Conservation (phyloP, 2,797 vertebrate species). For the Danio aesculapii region DNA sequence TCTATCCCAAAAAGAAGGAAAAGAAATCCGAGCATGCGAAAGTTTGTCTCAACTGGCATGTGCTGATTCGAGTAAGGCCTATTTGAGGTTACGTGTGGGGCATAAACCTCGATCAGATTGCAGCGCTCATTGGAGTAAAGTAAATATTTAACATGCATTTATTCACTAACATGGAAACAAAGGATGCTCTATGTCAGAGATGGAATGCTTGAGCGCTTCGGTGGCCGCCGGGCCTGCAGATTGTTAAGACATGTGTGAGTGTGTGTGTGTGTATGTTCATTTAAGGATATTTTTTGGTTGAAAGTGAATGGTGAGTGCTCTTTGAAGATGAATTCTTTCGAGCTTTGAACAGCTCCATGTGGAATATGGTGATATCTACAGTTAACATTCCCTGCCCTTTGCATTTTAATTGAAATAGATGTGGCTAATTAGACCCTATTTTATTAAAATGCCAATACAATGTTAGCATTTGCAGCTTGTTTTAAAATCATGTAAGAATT, state of each 20-base stretch:
- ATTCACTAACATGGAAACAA: slow-evolving; percentile 72
- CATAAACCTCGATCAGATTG: slow-evolving; percentile 56
- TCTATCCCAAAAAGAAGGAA: slow-evolving; percentile 40
- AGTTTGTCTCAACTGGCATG: slow-evolving; percentile 12
- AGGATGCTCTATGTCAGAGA: slow-evolving; percentile 67
- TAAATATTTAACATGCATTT: slow-evolving; percentile 70
- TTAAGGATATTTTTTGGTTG: background rate
- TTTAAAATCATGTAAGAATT: no score
- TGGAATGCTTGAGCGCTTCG: slow-evolving; percentile 44
- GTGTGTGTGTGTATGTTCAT: slow-evolving; percentile 20
- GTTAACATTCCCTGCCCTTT: background rate
- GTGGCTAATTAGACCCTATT: no score
- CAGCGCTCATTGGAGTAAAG: slow-evolving; percentile 54
- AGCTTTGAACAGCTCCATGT: background rate
- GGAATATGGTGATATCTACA: background rate
- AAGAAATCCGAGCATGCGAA: slow-evolving; percentile 13
- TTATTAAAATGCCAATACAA: no score
- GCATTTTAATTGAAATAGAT: background rate
- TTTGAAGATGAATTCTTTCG: background rate
- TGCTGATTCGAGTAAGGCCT: slow-evolving; percentile 43
- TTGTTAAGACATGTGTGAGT: slow-evolving; percentile 17
- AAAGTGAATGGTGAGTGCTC: background rate
- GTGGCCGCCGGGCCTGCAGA: slow-evolving; percentile 30
- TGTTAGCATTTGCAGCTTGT: no score
- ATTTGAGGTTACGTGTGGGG: slow-evolving; percentile 45